A percentile compares a stretch with the other conserved stretches of the same genome.
Conservation (phyloP, 92 coral and sea anemone species). For the Umimayanthus chanpuru region DNA sequence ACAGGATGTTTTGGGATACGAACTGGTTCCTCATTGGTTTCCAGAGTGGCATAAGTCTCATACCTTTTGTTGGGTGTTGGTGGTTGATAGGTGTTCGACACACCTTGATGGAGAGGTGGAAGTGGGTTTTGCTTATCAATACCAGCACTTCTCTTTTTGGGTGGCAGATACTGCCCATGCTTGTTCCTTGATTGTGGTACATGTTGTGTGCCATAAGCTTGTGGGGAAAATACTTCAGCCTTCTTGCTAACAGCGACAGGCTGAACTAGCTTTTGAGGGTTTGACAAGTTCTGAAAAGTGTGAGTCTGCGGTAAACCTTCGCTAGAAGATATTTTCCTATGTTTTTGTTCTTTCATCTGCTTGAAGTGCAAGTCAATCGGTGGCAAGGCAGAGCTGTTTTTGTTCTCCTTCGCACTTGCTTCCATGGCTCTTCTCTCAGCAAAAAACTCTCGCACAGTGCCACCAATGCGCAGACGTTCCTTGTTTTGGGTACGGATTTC, state of each 20-base stretch:
- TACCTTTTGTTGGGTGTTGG: constrained; percentile 86
- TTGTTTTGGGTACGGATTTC: constrained; percentile 54
- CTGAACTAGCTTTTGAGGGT: not conserved
- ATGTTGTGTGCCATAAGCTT: not conserved
- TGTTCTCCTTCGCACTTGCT: constrained; percentile 63
- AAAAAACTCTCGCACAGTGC: constrained; percentile 93
- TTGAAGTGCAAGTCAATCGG: constrained; percentile 86
- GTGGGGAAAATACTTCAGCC: not conserved
- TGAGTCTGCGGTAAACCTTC: not conserved
- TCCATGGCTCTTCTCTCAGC: constrained; percentile 90
- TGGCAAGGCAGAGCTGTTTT: constrained; percentile 73
- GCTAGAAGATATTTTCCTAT: constrained; percentile 22
- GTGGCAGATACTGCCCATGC: constrained; percentile 18
- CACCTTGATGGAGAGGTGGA: constrained; percentile 69
- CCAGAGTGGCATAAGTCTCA: constrained; percentile 66
- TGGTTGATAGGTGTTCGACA: constrained; percentile 54
- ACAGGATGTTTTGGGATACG: constrained; percentile 30
- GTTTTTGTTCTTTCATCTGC: constrained; percentile 70
- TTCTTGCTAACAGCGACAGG: constrained; percentile 29
- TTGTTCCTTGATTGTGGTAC: constrained; percentile 22
- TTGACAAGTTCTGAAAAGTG: constrained; percentile 18
- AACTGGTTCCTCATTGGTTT: constrained; percentile 39
- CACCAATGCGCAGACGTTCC: constrained; percentile 53
- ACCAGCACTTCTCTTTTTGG: constrained; percentile 71
- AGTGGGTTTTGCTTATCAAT: constrained; percentile 84